Percentiles rank a stretch among this genome's conserved stretches.
Conservation (phyloP, 2,113 vertebrate genomes). For the Nansenia antarctica region DNA sequence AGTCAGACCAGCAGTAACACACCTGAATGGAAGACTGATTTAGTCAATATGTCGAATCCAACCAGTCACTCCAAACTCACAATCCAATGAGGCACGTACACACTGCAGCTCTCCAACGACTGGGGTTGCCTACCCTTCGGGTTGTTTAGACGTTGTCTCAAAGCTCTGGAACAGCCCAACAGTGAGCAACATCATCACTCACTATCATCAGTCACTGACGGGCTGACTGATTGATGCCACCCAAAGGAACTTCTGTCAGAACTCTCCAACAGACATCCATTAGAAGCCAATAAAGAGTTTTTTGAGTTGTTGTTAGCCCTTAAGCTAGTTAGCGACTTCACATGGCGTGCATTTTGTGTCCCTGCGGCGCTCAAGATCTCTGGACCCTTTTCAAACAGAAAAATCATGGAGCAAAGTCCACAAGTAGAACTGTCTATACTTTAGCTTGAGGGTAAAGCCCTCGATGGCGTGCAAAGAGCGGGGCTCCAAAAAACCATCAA, state of each 20-base stretch:
- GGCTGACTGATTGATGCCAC: conserved; percentile 42
- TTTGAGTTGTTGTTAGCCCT: conserved; percentile 25
- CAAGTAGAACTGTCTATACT: conserved; percentile 11
- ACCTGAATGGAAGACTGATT: too few species aligned
- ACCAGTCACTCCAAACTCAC: too few species aligned
- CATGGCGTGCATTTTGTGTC: conserved; percentile 23
- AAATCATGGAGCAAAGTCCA: conserved; percentile 24
- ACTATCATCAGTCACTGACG: neutral
- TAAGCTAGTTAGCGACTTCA: conserved; percentile 38
- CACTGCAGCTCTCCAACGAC: too few species aligned
- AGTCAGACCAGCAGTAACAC: too few species aligned
- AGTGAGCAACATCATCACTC: neutral
- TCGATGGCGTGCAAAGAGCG: neutral
- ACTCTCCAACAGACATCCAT: conserved; percentile 24
- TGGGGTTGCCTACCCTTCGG: too few species aligned
- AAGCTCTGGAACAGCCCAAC: conserved; percentile 14
- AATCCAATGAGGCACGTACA: too few species aligned
- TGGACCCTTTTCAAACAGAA: neutral
- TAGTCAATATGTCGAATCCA: too few species aligned
- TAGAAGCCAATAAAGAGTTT: conserved; percentile 52
- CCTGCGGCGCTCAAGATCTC: neutral
- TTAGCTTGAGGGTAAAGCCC: conserved; percentile 28
- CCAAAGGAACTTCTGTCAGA: conserved; percentile 50
- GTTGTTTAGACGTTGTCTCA: conserved; percentile 3
- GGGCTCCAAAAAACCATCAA: conserved; percentile 41